Percentiles rank a stretch among this genome's conserved stretches.
phyloP scores from a whole-genome alignment of 2,888 invertebrate species.

The Acleris holmiana region DNA sequence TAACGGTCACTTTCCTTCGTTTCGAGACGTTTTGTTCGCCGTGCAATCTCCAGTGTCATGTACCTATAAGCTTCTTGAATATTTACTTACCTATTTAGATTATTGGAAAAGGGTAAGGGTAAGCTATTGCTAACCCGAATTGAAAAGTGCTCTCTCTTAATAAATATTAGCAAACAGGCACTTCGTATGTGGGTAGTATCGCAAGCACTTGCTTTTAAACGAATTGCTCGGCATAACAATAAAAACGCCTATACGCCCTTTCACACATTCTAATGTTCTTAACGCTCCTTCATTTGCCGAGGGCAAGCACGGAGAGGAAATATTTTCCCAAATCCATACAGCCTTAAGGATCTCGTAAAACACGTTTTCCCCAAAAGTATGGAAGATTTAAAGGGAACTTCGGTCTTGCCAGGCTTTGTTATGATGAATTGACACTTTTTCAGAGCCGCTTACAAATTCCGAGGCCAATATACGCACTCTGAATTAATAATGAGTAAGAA shows the following conservation, averaged over 20 bases:
- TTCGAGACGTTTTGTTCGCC: no score
- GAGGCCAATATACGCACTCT: conserved; percentile 79
- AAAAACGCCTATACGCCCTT: conserved; percentile 79
- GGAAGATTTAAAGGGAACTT: conserved; percentile 84
- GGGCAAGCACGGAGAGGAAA: conserved; percentile 82
- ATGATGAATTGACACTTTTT: conserved; percentile 85
- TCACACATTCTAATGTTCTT: conserved; percentile 82
- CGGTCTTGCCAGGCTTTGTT: conserved; percentile 79
- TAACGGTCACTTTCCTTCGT: no score
- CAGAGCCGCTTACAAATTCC: conserved; percentile 80
- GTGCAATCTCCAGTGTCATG: no score
- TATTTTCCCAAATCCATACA: conserved; percentile 85
- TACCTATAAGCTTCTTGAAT: no score
- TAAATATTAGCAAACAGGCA: conserved; percentile 81
- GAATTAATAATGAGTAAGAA: conserved; percentile 81
- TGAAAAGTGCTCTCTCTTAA: conserved; percentile 61
- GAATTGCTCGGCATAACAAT: conserved; percentile 83
- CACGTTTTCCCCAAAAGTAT: conserved; percentile 83
- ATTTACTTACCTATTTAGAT: background rate
- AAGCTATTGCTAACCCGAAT: conserved; percentile 30
- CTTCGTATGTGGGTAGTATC: conserved; percentile 70
- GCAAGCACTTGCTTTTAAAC: conserved; percentile 82
- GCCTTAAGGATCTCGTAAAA: conserved; percentile 85
- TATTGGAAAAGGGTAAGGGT: conserved; percentile 22
- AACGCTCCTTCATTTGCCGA: conserved; percentile 82